Base-by-base conservation (phyloP, 2,113 vertebrate species). In the Phyllostomus discolor region DNA sequence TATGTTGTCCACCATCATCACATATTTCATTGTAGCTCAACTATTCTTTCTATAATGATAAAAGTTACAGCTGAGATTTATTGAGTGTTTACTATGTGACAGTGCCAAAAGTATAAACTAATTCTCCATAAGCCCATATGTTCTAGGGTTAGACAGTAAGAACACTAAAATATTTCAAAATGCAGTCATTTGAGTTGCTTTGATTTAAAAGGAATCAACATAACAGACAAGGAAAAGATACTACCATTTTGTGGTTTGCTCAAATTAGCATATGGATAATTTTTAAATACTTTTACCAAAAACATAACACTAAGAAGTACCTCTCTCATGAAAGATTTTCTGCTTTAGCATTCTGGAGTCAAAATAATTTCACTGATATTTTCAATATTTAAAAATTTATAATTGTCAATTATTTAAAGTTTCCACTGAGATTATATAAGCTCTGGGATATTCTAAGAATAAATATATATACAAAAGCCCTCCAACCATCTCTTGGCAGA, bases 311-410 rank as follows among this genome's bases (percentile, higher is more conserved):
- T 54, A 66, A 87, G 82, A 70, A 75, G 1, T 22, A 16, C 54
- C 16, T 83, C 19, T 43, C 6, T 15, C 7, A 12, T 41, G 48
- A 93, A 87, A 8, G 5, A 75, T 89, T 62, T 85, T 24, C 16
- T 91, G 52, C 10, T 91, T 91, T 94, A 52, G 0, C 88, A 46
- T 82, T 64, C 20, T 76, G 26, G 33, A 93, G 4, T 73, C 17
- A 86, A 31, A 78, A 69, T 28, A 52, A 83, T 82, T 54, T 82
- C 22, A 89, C 3, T 88, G 46, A 73, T 48, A 46, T 31, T 91
- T 96, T 95, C 84, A 93, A 78, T 78, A 54, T 43, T 62, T 72
- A 72, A 91, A 89, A 82, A 73, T 59, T 26, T 59, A 11, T 24
- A 70, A 52, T 70, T 78, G 1, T 52, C 31, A 46, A 7, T 9